Conservation (phyloP, 1,140 invertebrate species). For the Solen grandis region DNA sequence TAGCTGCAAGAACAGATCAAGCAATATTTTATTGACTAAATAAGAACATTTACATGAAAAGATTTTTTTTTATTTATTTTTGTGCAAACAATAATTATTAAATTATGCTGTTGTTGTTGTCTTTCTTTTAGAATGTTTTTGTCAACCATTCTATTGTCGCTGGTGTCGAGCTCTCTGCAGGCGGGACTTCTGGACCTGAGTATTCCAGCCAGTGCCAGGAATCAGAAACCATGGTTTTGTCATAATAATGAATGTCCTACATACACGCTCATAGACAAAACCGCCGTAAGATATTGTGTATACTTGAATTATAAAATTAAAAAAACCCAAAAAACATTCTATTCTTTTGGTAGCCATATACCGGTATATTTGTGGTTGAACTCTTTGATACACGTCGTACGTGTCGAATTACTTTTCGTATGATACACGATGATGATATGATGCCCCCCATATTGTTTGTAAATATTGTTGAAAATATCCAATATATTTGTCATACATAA, state of each 20-base stretch:
- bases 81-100: not conserved
- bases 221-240: conserved; percentile 7
- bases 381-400: no score
- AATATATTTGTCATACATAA: no score
- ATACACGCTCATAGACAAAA: conserved; percentile 21
- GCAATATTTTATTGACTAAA: no score
- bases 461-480: no score
- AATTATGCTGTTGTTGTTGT: conserved; percentile 2
- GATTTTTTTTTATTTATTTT: not conserved
- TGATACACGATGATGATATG: no score
- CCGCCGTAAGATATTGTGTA: conserved; percentile 2
- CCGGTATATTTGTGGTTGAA: no score
- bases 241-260: conserved; percentile 27
- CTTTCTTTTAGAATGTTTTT: conserved; percentile 10
- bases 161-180: not conserved
- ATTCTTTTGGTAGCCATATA: no score
- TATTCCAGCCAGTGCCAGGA: not conserved
- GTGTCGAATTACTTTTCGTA: no score
- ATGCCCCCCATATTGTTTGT: no score
- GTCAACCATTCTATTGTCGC: not conserved
- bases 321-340: no score
- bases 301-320: no score
- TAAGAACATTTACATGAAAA: not conserved
- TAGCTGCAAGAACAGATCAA: no score
- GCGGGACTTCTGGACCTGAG: not conserved